Evolutionary conservation across 2,113 vertebrate genomes (phyloP).

Genomic region (Steatornis caripensis): DNA sequence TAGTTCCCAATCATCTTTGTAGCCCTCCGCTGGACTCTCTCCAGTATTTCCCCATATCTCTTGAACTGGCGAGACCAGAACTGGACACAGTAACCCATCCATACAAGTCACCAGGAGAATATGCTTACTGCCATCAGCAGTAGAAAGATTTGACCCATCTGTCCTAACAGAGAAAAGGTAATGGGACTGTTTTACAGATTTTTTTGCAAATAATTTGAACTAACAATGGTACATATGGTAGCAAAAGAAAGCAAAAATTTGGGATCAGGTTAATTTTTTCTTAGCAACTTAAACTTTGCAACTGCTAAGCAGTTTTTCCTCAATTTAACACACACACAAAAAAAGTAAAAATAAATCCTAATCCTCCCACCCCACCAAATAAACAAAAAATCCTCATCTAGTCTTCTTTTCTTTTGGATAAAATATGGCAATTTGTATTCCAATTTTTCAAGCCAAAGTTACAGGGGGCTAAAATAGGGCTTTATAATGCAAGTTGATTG

Average conservation of each 20-base stretch:
- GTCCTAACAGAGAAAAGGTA: neutral
- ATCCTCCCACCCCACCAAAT: neutral
- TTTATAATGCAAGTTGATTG: slow-evolving; percentile 61
- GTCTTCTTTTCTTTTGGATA: slow-evolving; percentile 21
- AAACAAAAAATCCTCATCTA: slow-evolving; percentile 9
- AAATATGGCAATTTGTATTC: slow-evolving; percentile 54
- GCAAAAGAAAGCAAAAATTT: neutral
- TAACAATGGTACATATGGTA: neutral
- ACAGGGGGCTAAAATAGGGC: slow-evolving; percentile 31
- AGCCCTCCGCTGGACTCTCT: too few species aligned
- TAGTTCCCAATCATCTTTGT: too few species aligned
- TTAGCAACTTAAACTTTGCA: neutral
- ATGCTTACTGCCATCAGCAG: neutral
- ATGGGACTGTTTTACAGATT: neutral
- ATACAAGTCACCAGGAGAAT: neutral
- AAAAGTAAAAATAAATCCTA: neutral
- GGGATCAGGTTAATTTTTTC: neutral
- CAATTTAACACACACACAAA: neutral
- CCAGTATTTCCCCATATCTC: too few species aligned
- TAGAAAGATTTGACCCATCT: neutral
- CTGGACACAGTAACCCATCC: too few species aligned
- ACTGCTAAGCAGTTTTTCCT: neutral
- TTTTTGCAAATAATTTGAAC: neutral
- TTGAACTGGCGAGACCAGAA: too few species aligned
- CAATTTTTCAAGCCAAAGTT: slow-evolving; percentile 48